Evolutionary conservation across 2,113 vertebrate genomes (phyloP).

Genomic region (Cephalopholis sonnerati): DNA sequence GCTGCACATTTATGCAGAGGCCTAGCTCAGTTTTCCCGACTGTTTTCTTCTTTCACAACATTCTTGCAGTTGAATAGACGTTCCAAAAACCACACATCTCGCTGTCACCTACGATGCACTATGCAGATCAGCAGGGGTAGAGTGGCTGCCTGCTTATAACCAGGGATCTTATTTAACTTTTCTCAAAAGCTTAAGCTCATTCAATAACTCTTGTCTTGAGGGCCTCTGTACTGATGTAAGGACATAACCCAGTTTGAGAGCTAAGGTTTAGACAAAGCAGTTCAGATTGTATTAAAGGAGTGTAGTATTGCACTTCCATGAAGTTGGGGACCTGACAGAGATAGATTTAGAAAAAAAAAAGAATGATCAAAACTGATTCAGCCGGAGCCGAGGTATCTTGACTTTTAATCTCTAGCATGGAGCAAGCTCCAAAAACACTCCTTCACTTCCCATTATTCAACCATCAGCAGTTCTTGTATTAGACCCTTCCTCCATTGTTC

Average conservation of each 20-base stretch:
- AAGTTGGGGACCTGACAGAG: not conserved
- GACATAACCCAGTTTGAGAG: constrained; percentile 11
- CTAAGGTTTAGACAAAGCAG: not conserved
- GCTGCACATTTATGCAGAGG: constrained; percentile 31
- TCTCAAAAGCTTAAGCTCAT: constrained; percentile 37
- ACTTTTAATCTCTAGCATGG: not conserved
- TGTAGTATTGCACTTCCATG: not conserved
- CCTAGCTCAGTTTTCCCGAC: constrained; percentile 9
- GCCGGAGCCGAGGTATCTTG: too few species aligned
- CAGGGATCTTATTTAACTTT: constrained; percentile 32
- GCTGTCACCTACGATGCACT: not conserved
- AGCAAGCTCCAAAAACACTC: not conserved
- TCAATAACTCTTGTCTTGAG: constrained; percentile 44
- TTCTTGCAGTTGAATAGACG: not conserved
- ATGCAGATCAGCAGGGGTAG: constrained; percentile 9
- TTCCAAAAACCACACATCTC: not conserved
- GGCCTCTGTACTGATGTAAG: not conserved
- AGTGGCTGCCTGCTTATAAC: constrained; percentile 8
- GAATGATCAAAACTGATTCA: not conserved
- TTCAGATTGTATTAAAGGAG: not conserved
- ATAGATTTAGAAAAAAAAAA: not conserved
- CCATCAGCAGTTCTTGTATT: not conserved
- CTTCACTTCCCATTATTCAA: not conserved
- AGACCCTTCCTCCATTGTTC: not conserved
- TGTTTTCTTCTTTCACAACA: constrained; percentile 5